Evolutionary conservation across 2,113 vertebrate species (phyloP).

Genomic region (Hypanus sabinus): DNA sequence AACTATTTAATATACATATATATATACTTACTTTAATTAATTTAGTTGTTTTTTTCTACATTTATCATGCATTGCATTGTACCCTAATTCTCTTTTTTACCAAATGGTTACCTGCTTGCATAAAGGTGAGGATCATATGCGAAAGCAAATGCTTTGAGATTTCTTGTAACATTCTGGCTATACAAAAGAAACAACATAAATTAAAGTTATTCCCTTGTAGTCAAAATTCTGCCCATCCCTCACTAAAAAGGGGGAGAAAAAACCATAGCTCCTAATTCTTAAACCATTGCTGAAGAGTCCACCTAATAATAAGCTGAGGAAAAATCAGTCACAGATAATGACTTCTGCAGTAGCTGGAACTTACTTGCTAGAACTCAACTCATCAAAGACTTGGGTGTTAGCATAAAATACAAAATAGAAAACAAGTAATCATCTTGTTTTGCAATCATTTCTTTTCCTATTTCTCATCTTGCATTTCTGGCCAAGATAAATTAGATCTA

Average conservation of each 20-base stretch:
- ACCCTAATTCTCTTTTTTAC: background rate
- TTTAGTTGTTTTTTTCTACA: too few relatives aligned
- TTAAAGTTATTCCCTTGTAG: background rate
- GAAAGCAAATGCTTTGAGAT: background rate
- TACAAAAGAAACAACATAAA: background rate
- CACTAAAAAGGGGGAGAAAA: background rate
- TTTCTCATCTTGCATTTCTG: too few relatives aligned
- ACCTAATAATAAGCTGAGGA: background rate
- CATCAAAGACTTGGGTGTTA: background rate
- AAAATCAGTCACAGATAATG: background rate
- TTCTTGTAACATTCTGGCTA: background rate
- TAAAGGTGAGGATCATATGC: background rate
- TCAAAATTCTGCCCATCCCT: too few relatives aligned
- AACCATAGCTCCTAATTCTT: background rate
- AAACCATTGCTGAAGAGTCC: background rate
- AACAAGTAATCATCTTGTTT: background rate
- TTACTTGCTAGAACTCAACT: background rate
- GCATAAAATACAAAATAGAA: background rate
- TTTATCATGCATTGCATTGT: too few relatives aligned
- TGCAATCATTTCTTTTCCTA: background rate
- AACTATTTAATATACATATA: too few relatives aligned
- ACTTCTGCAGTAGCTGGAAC: background rate
- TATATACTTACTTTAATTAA: too few relatives aligned
- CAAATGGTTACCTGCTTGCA: background rate
- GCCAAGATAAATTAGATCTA: background rate